phyloP scores from a whole-genome alignment of 2,113 vertebrate species.

The Apaloderma vittatum region DNA sequence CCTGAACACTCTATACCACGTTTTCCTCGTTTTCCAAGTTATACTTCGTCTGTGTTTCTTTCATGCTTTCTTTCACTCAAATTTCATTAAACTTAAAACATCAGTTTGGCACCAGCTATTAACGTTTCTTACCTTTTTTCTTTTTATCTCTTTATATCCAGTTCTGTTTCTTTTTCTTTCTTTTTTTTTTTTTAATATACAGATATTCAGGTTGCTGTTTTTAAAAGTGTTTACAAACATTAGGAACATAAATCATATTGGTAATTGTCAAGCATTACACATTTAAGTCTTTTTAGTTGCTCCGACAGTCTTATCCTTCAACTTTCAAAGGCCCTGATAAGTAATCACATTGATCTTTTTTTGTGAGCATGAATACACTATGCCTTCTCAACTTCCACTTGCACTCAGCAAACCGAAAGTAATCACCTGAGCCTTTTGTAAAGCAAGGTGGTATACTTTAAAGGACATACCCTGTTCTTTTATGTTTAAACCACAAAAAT shows the following conservation, averaged over 20 bases:
- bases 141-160: not conserved
- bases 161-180: fast-evolving
- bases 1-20: not conserved
- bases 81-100: not conserved
- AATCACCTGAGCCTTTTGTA: not conserved
- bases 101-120: not conserved
- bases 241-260: not conserved
- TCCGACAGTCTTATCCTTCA: not conserved
- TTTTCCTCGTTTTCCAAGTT: not conserved
- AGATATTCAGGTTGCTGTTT: not conserved
- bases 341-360: not conserved
- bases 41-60: not conserved
- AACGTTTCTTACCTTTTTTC: not conserved
- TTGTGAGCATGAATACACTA: not conserved
- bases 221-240: not conserved
- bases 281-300: not conserved
- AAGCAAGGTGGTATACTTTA: not conserved
- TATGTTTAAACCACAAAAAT: not conserved
- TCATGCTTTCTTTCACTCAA: not conserved
- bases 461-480: not conserved
- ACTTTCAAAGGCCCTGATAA: not conserved
- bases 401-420: not conserved
- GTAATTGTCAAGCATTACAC: not conserved
- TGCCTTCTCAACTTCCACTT: not conserved
- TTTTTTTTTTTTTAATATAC: too few relatives aligned